phyloP scores from a whole-genome alignment of 2,797 vertebrate genomes.

The Onychomys leucogaster region DNA sequence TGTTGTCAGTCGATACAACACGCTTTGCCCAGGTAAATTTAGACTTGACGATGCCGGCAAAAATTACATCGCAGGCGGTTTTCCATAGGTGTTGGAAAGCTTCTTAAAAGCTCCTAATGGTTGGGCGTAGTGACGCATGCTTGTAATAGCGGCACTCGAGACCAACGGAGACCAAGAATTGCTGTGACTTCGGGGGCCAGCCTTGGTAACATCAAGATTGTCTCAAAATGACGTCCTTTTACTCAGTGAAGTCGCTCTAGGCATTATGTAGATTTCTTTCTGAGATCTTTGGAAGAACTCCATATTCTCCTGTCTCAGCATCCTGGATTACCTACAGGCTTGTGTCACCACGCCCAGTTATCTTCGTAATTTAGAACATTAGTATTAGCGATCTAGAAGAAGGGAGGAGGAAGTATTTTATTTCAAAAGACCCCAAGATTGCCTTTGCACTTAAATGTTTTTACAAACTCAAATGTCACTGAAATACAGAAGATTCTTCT shows the following conservation, averaged over 20 bases:
- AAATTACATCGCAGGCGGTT: not conserved
- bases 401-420: not conserved
- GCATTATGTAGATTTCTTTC: not conserved
- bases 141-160: not conserved
- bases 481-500: constrained; percentile 31
- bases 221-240: not conserved
- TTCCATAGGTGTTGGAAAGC: not conserved
- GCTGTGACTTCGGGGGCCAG: not conserved
- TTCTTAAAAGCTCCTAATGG: not conserved
- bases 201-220: not conserved
- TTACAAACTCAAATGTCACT: constrained; percentile 31
- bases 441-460: constrained; percentile 45
- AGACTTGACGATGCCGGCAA: not conserved
- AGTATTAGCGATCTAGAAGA: constrained; percentile 28
- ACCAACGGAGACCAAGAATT: not conserved
- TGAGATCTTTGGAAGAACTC: not conserved
- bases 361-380: constrained; percentile 23
- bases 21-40: constrained; percentile 31
- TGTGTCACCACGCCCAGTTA: not conserved
- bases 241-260: not conserved
- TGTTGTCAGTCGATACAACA: not conserved
- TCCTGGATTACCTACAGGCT: not conserved
- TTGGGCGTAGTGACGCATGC: not conserved
- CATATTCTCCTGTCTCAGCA: not conserved
- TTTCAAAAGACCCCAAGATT: not conserved